Evolutionary conservation across 2,888 invertebrate genomes (phyloP), one percentile per base, ranked within the genome.

Genomic region (Tachystola acroxantha): DNA sequence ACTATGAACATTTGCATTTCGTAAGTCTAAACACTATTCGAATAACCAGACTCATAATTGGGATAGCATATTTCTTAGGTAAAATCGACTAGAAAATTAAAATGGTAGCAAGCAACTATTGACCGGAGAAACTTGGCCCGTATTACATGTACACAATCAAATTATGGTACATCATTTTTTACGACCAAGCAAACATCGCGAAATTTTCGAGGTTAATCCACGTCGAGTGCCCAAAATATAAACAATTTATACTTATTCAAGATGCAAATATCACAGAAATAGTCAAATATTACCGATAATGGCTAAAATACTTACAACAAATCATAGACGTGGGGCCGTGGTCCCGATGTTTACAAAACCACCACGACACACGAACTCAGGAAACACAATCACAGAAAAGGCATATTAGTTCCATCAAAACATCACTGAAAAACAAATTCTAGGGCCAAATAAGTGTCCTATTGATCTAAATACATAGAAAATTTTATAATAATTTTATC

Each of bases 251-350:
- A 55, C 24, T 28, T 34, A 52, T 53, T 52, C 46, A 47, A 40
- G 39, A 52, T 40, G 44, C 40, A 46, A 48, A 53, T 55, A 48
- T 42, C 45, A 51, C 46, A 43, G 51, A 65, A 65, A 66, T 55
- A 60, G 53, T 43, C 55, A 55, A 50, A 47, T 59, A 61, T 55
- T 53, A 64, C 49, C 53, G 57, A 53, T 65, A 76, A 75, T 67
- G 69, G 65, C 66, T 67, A 71, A 64, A 73, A 85, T 80, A 85
- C 85, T 69, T 75, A 86, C 86, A 74, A 78, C 75, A 82, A 84
- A 68, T 81, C 86, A 86, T 86, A 86, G 86, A 86, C 86, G 86
- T 85, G 85, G 81, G 80, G 71, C 81, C 67, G 71, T 62, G 71
- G 65, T 76, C 73, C 75, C 75, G 81, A 81, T 85, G 86, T 85